Base-by-base conservation (phyloP, 1,140 invertebrate genomes). In the Orchesella cincta region DNA sequence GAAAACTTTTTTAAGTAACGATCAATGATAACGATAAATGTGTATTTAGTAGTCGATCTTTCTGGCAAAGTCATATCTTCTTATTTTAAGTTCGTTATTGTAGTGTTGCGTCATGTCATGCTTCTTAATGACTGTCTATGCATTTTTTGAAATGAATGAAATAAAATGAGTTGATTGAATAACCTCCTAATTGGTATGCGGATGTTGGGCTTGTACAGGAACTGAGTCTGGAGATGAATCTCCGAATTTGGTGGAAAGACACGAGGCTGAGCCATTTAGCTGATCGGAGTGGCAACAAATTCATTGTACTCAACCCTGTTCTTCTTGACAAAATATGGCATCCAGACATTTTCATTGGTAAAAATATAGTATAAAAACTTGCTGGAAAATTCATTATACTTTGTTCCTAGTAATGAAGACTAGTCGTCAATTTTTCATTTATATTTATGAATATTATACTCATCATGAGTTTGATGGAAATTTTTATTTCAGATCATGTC, bases 191-290 rank as follows among this genome's bases (percentile, higher is more conserved):
- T 57, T 57, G 18, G 39, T 46, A 5, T 46, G 39, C n/a, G 39
- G 39, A 46, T 46, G 18, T 46, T 5, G 18, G 39, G 18, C 54
- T 57, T 23, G 54, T 57, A 26, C 54, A 81, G 81, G 81, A 83
- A 67, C 70, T 81, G 77, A 83, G 79, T 71, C 33, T 83, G 16
- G 82, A 83, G 62, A 78, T 83, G 79, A 83, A 83, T 77, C 70
- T 83, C 18, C 31, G 80, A 52, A 80, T 83, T 57, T 82, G 79
- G 39, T 83, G 82, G 82, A 80, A 77, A 67, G 82, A 83, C 74
- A 74, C 75, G 31, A 77, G 82, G 36, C 67, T 83, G 46, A 34
- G 23, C n/a, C 78, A 80, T 72, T 75, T 82, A 51, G 77, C 76
- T 16, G 77, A 80, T 51, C 62, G 62, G 35, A 72, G 67, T 18